Percentiles rank a stretch among this genome's conserved stretches.
phyloP scores from a whole-genome alignment of 2,888 invertebrate genomes.

The Eupithecia pulchellata region DNA sequence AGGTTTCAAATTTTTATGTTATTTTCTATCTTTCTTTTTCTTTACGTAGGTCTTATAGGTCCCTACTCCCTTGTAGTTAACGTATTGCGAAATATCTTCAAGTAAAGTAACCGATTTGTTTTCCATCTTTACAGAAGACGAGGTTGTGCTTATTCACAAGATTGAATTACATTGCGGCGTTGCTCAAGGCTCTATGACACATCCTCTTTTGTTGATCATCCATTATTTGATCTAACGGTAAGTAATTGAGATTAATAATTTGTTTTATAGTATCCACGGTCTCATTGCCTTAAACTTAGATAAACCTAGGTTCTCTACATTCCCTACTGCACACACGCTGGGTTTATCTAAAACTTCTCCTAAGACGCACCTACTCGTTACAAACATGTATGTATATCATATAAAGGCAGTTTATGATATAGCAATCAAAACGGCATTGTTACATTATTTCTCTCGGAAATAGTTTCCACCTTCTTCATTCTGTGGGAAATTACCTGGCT shows the following conservation, averaged over 20 bases:
- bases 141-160: background rate
- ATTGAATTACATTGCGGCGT: background rate
- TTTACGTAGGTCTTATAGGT: too few relatives aligned
- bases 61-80: background rate
- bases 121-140: background rate
- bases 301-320: background rate
- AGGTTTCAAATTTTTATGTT: too few relatives aligned
- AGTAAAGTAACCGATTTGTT: background rate
- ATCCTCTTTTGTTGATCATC: background rate
- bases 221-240: background rate
- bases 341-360: background rate
- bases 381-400: background rate
- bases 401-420: background rate
- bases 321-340: background rate
- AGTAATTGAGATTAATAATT: background rate
- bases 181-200: background rate
- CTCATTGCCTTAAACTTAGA: background rate
- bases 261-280: background rate
- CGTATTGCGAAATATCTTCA: background rate
- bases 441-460: background rate
- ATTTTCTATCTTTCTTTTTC: too few relatives aligned
- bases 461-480: background rate
- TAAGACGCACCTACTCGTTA: background rate
- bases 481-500: slow-evolving; percentile 5
- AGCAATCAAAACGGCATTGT: background rate